Conservation (phyloP, 2,888 invertebrate species). For the Melanostoma mellinum region DNA sequence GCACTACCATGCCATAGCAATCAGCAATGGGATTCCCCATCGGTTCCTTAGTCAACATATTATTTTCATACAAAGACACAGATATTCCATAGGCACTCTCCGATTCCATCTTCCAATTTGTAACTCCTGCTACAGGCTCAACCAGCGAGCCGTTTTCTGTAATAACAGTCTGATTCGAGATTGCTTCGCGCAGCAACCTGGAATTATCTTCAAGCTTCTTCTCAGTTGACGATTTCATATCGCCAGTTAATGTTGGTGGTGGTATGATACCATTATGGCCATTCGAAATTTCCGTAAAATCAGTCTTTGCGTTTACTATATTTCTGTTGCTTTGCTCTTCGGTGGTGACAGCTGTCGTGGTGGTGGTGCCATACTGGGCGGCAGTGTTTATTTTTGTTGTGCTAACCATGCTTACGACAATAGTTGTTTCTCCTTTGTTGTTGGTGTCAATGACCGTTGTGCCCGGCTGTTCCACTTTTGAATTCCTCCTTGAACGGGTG, state of each 20-base stretch:
- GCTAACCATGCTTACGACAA: slow-evolving; percentile 80
- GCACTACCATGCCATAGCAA: slow-evolving; percentile 89
- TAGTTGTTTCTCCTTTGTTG: slow-evolving; percentile 77
- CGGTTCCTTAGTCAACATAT: slow-evolving; percentile 88
- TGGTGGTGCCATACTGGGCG: slow-evolving; percentile 30
- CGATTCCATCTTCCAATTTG: slow-evolving; percentile 81
- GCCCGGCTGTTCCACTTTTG: slow-evolving; percentile 75
- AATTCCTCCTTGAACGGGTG: slow-evolving; percentile 80
- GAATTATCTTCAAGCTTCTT: slow-evolving; percentile 76
- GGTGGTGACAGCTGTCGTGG: slow-evolving; percentile 36
- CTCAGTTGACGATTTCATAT: slow-evolving; percentile 54
- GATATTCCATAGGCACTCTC: slow-evolving; percentile 82
- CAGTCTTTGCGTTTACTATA: slow-evolving; percentile 79
- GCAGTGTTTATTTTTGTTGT: slow-evolving; percentile 66
- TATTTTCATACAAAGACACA: slow-evolving; percentile 91
- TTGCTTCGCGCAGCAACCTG: slow-evolving; percentile 79
- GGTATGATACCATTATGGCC: slow-evolving; percentile 63
- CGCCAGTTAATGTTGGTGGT: slow-evolving; percentile 18
- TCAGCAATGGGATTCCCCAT: slow-evolving; percentile 94
- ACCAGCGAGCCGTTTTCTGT: slow-evolving; percentile 61
- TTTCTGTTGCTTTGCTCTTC: slow-evolving; percentile 79
- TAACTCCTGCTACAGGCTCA: slow-evolving; percentile 80
- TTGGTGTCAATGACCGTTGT: slow-evolving; percentile 7
- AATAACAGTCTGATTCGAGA: slow-evolving; percentile 77
- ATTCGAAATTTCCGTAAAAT: slow-evolving; percentile 67